Base-by-base conservation (phyloP, 2,113 vertebrate species). In the Lethenteron camtschaticum region DNA sequence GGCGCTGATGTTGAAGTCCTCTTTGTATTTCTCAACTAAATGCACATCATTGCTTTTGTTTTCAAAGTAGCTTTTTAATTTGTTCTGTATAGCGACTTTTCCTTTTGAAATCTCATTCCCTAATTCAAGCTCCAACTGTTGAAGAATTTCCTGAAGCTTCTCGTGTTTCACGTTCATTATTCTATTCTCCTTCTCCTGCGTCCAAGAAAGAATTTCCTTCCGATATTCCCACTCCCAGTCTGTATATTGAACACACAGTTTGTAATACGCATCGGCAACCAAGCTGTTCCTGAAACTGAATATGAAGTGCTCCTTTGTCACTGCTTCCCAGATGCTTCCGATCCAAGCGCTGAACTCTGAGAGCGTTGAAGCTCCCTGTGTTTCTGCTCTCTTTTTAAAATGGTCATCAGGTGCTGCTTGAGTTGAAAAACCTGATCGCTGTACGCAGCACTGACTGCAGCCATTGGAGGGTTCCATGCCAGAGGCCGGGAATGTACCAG, bases 391-490 rank as follows among this genome's bases (percentile, higher is more conserved):
- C 16, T 73, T 74, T 60, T 20, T 14, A 59, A 79, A 69, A 8
- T 70, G 41, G 1, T 77, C 16, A 77, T 71, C 2, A 80, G 72
- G 66, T 73, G 76, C 69, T 77, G 78, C 75, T 81, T 81, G 8
- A 82, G 73, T 18, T 82, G 76, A 74, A 78, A 78, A 3, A 76
- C 75, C 56, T 74, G 63, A 57, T 80, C 78, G 8, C 77, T 79
- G 73, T 82, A 82, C 0, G 78, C 80, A 70, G 74, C 71, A 70
- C 75, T 81, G 56, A 81, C 77, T 70, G 79, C 73, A 55, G 80
- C 79, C 81, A 81, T 81, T 71, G 81, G 81, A 56, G 79, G 66
- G 73, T 81, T 68, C 80, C 81, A 71, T 80, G 77, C 80, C 80
- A 82, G 8, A 82, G 77, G 58, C 80, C 77, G 70, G 78, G 77